Conservation (phyloP, 2,113 vertebrate genomes). For the Oreochromis aureus region DNA sequence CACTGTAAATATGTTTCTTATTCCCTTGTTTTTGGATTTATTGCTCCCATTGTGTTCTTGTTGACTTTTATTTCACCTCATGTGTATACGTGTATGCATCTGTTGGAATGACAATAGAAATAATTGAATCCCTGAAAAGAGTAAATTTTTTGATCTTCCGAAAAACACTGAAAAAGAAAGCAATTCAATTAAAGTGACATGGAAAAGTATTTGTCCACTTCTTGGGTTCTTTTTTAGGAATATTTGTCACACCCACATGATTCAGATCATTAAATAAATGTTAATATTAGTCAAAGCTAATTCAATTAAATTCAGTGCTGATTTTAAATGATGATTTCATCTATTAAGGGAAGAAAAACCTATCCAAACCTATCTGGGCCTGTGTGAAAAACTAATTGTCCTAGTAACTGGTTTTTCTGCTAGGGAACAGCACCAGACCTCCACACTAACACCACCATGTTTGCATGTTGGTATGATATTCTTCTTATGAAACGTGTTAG, state of each 20-base stretch:
- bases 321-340: neutral
- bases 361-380: neutral
- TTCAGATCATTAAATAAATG: neutral
- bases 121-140: neutral
- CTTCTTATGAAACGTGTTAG: accelerated
- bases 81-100: neutral
- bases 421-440: neutral
- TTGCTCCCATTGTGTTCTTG: neutral
- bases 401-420: neutral
- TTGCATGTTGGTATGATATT: neutral
- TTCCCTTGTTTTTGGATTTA: neutral
- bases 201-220: neutral
- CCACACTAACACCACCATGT: neutral
- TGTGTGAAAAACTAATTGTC: neutral
- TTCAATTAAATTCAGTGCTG: neutral
- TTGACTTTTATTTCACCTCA: neutral
- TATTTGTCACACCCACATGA: neutral
- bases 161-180: neutral
- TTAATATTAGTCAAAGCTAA: neutral
- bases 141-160: neutral
- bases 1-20: neutral
- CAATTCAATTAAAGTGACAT: neutral
- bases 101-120: neutral
- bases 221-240: neutral
- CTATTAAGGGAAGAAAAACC: accelerated